These are phyloP conservation scores for Heliconius nattereri DNA, from an alignment of 1,140 invertebrate species.

Conservation along the genomic window DNA sequence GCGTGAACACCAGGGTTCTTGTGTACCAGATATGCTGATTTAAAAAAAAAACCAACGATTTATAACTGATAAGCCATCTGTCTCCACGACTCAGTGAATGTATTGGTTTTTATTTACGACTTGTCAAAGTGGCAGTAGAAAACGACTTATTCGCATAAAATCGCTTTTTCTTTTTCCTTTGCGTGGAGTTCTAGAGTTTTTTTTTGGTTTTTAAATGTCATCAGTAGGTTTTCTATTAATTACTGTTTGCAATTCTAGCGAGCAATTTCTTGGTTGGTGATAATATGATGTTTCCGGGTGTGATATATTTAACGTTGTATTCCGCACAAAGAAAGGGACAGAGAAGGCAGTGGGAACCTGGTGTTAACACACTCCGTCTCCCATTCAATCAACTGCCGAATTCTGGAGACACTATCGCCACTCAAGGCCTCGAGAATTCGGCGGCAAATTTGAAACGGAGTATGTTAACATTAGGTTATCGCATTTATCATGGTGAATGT, in stretches of 20 bases:
- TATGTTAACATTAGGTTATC: no score
- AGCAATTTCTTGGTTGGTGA: not conserved
- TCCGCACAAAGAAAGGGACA: no score
- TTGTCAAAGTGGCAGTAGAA: constrained; percentile 26
- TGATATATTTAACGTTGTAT: no score
- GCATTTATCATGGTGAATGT: no score
- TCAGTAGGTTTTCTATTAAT: not conserved
- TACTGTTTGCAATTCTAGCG: not conserved
- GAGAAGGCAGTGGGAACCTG: no score
- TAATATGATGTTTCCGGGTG: not conserved
- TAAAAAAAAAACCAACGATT: not conserved
- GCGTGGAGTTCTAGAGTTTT: constrained; percentile 14
- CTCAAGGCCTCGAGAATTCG: no score
- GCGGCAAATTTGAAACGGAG: no score
- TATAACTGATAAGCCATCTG: constrained; percentile 10
- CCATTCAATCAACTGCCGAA: no score
- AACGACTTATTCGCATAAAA: constrained; percentile 29
- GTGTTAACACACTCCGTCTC: no score
- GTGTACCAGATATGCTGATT: not conserved
- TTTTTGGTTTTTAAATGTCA: not conserved
- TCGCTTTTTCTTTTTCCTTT: constrained; percentile 25
- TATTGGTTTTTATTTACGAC: constrained; percentile 1
- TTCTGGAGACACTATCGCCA: no score
- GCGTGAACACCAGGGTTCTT: not conserved
- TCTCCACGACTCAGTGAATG: constrained; percentile 13